phyloP scores from a whole-genome alignment of 2,888 invertebrate species.

The Pseudanteris insignis region DNA sequence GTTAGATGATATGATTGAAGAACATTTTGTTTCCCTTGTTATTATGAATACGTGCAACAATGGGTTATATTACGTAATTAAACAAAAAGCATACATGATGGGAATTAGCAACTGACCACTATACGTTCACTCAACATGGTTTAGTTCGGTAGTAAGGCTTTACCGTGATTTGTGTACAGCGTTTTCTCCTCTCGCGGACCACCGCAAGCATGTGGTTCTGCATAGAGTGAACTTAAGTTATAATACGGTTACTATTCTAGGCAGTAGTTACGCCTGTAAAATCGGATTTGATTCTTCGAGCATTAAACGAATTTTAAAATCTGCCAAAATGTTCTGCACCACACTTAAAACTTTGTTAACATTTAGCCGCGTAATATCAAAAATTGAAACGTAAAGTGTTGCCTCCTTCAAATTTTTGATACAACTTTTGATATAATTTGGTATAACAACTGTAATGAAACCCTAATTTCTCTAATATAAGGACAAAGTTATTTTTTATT shows the following conservation, averaged over 20 bases:
- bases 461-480: too few relatives aligned
- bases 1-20: too few relatives aligned
- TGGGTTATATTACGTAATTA: background rate
- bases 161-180: conserved; percentile 56
- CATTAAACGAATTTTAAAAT: conserved; percentile 26
- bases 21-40: too few relatives aligned
- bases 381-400: too few relatives aligned
- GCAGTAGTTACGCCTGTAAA: conserved; percentile 35
- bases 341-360: background rate
- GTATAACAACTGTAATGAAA: too few relatives aligned
- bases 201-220: conserved; percentile 46
- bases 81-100: conserved; percentile 24
- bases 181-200: conserved; percentile 48
- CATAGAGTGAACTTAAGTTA: conserved; percentile 45
- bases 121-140: conserved; percentile 36
- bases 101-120: conserved; percentile 43
- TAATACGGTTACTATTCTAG: conserved; percentile 44
- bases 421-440: too few relatives aligned
- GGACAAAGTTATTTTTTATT: too few relatives aligned
- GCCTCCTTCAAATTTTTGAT: too few relatives aligned
- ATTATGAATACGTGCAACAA: too few relatives aligned
- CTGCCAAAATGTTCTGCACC: conserved; percentile 3
- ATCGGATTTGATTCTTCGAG: conserved; percentile 33
- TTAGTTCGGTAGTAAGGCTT: conserved; percentile 47
- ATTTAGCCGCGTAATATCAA: background rate